phyloP scores from a whole-genome alignment of 2,797 vertebrate genomes.

The Salmo trutta region DNA sequence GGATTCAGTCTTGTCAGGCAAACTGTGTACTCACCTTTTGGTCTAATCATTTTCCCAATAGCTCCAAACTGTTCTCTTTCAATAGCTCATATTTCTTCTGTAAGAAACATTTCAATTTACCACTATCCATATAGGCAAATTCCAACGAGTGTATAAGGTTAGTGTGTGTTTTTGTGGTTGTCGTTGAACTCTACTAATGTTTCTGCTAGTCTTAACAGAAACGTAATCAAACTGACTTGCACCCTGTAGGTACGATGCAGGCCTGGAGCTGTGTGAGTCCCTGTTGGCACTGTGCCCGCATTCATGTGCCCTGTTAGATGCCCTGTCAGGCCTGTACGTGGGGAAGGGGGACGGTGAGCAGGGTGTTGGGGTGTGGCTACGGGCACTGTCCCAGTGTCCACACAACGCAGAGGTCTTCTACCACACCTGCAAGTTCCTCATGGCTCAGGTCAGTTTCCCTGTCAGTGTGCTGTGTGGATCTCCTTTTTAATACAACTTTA shows the following conservation, averaged over 20 bases:
- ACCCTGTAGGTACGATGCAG: conserved; percentile 79
- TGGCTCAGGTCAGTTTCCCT: conserved; percentile 81
- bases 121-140: too few relatives aligned
- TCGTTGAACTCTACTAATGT: too few relatives aligned
- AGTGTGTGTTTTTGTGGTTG: neutral
- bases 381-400: conserved; percentile 80
- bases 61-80: too few relatives aligned
- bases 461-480: neutral
- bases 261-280: conserved; percentile 75
- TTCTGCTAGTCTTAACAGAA: neutral
- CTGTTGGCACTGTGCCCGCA: conserved; percentile 78
- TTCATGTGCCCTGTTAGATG: conserved; percentile 82
- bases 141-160: too few relatives aligned
- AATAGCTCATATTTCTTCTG: too few relatives aligned
- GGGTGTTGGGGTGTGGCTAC: conserved; percentile 81
- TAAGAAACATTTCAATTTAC: too few relatives aligned
- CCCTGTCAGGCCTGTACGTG: conserved; percentile 80
- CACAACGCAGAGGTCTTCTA: conserved; percentile 87
- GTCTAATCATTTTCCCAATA: too few relatives aligned
- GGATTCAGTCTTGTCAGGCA: too few relatives aligned
- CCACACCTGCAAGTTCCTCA: conserved; percentile 84
- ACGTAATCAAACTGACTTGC: neutral
- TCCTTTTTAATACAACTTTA: neutral
- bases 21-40: too few relatives aligned
- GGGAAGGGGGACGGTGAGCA: conserved; percentile 63